Evolutionary conservation across 2,113 vertebrate species (phyloP).

Genomic region (Mugil cephalus): DNA sequence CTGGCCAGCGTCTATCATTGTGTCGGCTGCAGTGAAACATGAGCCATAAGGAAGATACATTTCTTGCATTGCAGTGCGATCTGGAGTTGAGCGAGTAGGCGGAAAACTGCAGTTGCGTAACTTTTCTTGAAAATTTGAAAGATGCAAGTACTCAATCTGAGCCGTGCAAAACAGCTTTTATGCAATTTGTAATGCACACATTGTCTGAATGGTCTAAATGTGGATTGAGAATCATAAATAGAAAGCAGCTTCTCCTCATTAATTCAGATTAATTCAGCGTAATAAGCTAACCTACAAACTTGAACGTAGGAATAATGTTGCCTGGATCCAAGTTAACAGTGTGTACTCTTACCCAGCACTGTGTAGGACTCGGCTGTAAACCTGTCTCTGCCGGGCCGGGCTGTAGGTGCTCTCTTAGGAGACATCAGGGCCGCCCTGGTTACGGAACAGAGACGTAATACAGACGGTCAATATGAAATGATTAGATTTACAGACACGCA

Average conservation of each 20-base stretch:
- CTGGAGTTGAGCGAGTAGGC: too few species aligned
- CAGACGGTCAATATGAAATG: background rate
- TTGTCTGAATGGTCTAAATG: too few species aligned
- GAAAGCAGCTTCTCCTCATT: too few species aligned
- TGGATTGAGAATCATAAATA: too few species aligned
- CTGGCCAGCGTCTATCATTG: constrained; percentile 89
- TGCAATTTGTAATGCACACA: too few species aligned
- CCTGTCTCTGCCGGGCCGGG: constrained; percentile 89
- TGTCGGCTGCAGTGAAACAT: constrained; percentile 84
- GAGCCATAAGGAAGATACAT: background rate
- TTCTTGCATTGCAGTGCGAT: background rate
- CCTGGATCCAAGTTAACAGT: background rate
- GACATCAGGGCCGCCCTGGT: constrained; percentile 90
- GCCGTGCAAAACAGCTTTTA: too few species aligned
- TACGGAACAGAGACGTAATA: background rate
- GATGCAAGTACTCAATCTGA: too few species aligned
- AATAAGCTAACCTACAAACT: too few species aligned
- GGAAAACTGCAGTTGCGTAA: too few species aligned
- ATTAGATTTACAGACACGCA: background rate
- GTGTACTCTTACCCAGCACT: constrained; percentile 88
- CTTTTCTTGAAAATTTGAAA: too few species aligned
- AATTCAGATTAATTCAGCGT: too few species aligned
- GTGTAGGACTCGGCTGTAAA: constrained; percentile 98
- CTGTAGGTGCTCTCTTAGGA: constrained; percentile 90
- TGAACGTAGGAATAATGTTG: too few species aligned